phyloP scores from a whole-genome alignment of 1,140 invertebrate species.

The Saccostrea echinata region DNA sequence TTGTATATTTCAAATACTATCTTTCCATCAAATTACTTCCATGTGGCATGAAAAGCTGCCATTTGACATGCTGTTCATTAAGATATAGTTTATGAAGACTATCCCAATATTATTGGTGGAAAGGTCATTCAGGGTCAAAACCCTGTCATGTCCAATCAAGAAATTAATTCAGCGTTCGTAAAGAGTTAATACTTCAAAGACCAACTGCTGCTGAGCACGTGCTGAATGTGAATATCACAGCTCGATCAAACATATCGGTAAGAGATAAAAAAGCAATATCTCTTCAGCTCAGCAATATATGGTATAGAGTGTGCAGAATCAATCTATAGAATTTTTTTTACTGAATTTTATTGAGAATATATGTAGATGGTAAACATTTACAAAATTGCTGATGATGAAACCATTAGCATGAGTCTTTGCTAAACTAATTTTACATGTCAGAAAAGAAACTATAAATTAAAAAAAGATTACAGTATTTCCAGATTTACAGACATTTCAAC shows the following conservation, averaged over 20 bases:
- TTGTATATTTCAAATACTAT: not conserved
- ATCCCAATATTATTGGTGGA: conserved; percentile 29
- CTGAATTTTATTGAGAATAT: no score
- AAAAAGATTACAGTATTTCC: no score
- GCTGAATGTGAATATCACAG: conserved; percentile 28
- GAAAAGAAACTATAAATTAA: no score
- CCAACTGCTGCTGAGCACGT: not conserved
- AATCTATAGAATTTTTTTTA: not conserved
- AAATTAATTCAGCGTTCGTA: conserved; percentile 32
- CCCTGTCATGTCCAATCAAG: conserved; percentile 32
- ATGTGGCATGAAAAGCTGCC: conserved; percentile 11
- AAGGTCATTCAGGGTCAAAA: conserved; percentile 31
- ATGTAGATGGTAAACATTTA: no score
- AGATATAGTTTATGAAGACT: conserved; percentile 12
- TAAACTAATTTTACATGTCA: no score
- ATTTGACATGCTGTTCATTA: conserved; percentile 27
- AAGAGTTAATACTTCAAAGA: conserved; percentile 27
- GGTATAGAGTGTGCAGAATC: not conserved
- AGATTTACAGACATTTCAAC: no score
- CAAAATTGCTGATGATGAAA: no score
- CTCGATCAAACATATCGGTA: not conserved
- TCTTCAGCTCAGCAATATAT: not conserved
- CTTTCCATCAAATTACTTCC: not conserved
- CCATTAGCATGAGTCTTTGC: no score
- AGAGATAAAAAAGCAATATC: conserved; percentile 24